These are phyloP conservation scores for Choristoneura rosaceana DNA, from an alignment of 2,888 invertebrate species.

Conservation along the genomic window DNA sequence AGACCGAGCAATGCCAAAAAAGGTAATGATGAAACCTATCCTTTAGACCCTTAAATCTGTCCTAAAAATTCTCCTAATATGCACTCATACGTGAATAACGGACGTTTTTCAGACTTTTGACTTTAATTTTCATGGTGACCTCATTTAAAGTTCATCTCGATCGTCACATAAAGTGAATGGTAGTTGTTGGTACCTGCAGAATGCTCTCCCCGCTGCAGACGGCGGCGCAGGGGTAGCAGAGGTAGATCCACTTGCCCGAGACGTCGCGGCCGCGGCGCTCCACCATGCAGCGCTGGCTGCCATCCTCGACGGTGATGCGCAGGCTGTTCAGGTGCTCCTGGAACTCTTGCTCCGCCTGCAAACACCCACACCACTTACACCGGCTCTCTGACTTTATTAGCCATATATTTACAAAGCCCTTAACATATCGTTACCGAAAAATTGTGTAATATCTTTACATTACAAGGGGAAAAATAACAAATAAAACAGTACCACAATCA, in stretches of 20 bases:
- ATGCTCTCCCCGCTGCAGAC: constrained; percentile 76
- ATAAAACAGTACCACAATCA: constrained; percentile 58
- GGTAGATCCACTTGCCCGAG: constrained; percentile 77
- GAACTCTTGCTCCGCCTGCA: constrained; percentile 78
- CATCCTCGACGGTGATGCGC: constrained; percentile 80
- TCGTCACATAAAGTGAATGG: no score
- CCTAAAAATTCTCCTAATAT: no score
- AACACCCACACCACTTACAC: constrained; percentile 34
- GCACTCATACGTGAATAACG: no score
- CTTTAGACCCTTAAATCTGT: no score
- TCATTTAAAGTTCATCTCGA: no score
- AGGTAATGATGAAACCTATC: no score
- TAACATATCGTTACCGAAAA: not conserved
- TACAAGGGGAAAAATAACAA: constrained; percentile 54
- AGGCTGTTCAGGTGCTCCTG: constrained; percentile 74
- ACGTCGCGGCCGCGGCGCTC: constrained; percentile 75
- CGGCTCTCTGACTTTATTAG: not conserved
- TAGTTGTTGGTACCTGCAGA: constrained; percentile 64
- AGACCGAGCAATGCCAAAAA: no score
- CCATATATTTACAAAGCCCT: not conserved
- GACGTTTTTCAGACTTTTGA: no score
- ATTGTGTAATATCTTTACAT: not conserved
- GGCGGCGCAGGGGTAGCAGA: constrained; percentile 83
- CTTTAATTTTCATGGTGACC: no score
- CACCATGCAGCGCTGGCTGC: constrained; percentile 73